These are phyloP conservation scores for Cyaniris semiargus DNA, from an alignment of 2,888 invertebrate genomes.

Conservation along the genomic window DNA sequence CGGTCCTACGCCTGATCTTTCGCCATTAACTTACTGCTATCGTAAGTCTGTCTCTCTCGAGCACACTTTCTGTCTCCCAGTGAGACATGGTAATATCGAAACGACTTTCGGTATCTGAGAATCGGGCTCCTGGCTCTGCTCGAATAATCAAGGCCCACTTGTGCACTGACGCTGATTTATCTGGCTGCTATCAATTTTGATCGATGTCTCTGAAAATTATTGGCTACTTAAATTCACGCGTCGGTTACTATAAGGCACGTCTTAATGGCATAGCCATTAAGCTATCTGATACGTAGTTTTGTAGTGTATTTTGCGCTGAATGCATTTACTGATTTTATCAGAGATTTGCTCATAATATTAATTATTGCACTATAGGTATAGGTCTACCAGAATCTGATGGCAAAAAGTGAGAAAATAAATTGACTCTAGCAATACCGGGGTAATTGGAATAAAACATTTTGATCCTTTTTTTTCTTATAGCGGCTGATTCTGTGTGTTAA, in stretches of 20 bases:
- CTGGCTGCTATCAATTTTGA: slow-evolving; percentile 63
- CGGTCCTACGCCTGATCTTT: no score
- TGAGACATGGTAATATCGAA: neutral
- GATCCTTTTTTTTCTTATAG: no score
- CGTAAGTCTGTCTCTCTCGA: no score
- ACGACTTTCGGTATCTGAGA: neutral
- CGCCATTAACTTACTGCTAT: no score
- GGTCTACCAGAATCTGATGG: no score
- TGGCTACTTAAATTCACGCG: slow-evolving; percentile 37
- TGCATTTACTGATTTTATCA: neutral
- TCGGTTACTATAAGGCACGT: slow-evolving; percentile 11
- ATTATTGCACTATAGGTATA: neutral
- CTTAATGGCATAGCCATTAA: neutral
- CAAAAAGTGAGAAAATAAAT: no score
- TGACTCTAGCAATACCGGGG: no score
- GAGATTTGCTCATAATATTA: neutral
- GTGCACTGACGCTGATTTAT: slow-evolving; percentile 72
- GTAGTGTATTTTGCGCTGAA: neutral
- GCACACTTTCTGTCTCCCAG: neutral
- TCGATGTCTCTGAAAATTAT: slow-evolving; percentile 63
- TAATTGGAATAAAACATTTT: no score
- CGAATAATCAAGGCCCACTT: slow-evolving; percentile 66
- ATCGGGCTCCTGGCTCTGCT: slow-evolving; percentile 40
- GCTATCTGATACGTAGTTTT: neutral
- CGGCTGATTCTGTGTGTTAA: no score